Percentiles rank a stretch among this genome's conserved stretches.
phyloP scores from a whole-genome alignment of 2,888 invertebrate species.

The Tenthredo livida region DNA sequence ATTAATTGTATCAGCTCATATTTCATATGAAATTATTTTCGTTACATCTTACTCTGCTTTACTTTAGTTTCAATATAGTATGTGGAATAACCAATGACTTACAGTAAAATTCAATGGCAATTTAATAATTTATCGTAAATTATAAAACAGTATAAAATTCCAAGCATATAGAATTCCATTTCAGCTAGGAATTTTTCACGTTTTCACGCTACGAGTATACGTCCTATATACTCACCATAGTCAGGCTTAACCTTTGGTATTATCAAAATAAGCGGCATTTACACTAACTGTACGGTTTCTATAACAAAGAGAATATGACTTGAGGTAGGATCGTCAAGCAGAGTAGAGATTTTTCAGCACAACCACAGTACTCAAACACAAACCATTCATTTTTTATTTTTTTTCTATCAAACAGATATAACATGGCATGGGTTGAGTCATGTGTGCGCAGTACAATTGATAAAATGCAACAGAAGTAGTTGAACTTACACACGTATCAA shows the following conservation, averaged over 20 bases:
- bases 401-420: conserved; percentile 4
- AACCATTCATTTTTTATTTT: conserved; percentile 13
- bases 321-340: conserved; percentile 65
- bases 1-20: background rate
- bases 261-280: conserved; percentile 77
- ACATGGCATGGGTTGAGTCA: conserved; percentile 36
- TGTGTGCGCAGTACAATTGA: conserved; percentile 34
- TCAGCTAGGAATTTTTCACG: conserved; percentile 48
- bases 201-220: conserved; percentile 60
- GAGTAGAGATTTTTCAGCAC: conserved; percentile 40
- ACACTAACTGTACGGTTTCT: conserved; percentile 77
- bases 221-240: conserved; percentile 75
- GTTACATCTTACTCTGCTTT: conserved; percentile 46
- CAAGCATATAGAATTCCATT: conserved; percentile 26
- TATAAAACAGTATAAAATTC: conserved; percentile 48
- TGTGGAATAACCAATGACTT: background rate
- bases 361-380: conserved; percentile 44
- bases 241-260: conserved; percentile 76
- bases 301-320: conserved; percentile 77
- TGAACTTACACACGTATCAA: background rate
- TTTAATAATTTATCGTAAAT: conserved; percentile 21
- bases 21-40: background rate
- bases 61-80: background rate
- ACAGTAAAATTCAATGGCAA: conserved; percentile 15
- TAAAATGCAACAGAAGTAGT: conserved; percentile 47